Evolutionary conservation across 2,113 vertebrate genomes (phyloP), one percentile per base, ranked within the genome.

Genomic region (Archilochus colubris): DNA sequence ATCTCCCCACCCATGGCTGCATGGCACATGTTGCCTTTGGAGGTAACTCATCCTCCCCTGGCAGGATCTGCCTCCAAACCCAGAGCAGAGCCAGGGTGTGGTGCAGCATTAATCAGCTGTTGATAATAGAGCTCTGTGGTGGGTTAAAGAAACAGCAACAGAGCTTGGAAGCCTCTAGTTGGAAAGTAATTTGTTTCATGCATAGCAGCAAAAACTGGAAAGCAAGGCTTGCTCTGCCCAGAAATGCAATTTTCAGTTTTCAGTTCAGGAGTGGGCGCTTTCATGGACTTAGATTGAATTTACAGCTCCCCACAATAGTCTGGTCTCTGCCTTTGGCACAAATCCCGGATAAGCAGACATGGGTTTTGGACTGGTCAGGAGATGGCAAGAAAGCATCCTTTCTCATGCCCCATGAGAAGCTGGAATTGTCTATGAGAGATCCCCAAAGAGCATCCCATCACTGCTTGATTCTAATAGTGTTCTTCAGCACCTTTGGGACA

Each of bases 351-450:
- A 67, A 77, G 62, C 14, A 36, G 54, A 7, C 14, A 12, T 2
- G 31, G 27, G 4, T 8, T 92, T 83, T 77, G 40, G 67, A 40
- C 55, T 17, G 50, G 17, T 50, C 62, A 62, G 54, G 55, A 82
- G 24, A 13, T 17, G 66, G 38, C 24, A 54, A 30, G n/a, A 13
- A 57, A 85, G 2, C 27, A 23, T 82, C 30, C 50, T 87, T 84
- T 54, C 38, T 84, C 10, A 24, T 48, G 21, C 6, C 8, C 2
- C 5, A 1, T 51, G 7, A 78, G 57, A n/a, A 0, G 0, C 16
- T 33, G 59, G 27, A 7, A 2, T 50, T 58, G 12, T 40, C 38
- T 44, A 28, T 23, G n/a, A 24, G 36, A 83, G 22, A 22, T 57
- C 25, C 6, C 20, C 40, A 53, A 70, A 68, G 40, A 82, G 13